Conservation (phyloP, 2,888 invertebrate genomes). For the Agrotis clavis region DNA sequence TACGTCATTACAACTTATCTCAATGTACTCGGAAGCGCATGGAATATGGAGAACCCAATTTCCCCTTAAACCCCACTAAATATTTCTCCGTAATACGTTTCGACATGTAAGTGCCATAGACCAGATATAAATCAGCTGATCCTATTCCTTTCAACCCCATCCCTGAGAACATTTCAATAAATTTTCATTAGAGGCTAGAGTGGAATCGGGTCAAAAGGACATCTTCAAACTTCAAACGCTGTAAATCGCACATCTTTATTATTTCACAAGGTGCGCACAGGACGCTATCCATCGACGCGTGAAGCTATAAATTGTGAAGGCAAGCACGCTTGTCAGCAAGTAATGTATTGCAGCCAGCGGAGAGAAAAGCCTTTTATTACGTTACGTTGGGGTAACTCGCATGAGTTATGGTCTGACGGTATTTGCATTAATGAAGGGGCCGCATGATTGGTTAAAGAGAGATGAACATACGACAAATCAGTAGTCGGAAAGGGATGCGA, state of each 20-base stretch:
- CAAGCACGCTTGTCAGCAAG: conserved; percentile 65
- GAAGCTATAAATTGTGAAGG: conserved; percentile 63
- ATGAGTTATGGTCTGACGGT: conserved; percentile 68
- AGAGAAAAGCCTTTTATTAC: conserved; percentile 61
- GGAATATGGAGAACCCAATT: conserved; percentile 27
- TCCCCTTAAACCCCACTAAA: conserved; percentile 32
- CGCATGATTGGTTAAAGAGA: conserved; percentile 58
- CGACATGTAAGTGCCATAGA: conserved; percentile 32
- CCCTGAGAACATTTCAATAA: conserved; percentile 45
- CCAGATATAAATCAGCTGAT: conserved; percentile 51
- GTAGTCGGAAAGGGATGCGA: conserved; percentile 39
- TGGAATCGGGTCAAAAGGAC: conserved; percentile 46
- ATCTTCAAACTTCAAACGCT: conserved; percentile 47
- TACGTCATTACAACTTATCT: conserved; percentile 4
- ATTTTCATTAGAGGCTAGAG: conserved; percentile 49
- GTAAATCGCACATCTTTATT: conserved; percentile 54
- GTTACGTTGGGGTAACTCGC: conserved; percentile 62
- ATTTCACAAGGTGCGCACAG: conserved; percentile 54
- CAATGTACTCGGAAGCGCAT: not conserved
- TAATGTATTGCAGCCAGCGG: conserved; percentile 64
- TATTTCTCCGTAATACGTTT: conserved; percentile 39
- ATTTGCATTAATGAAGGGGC: conserved; percentile 71
- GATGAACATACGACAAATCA: conserved; percentile 30
- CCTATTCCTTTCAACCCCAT: conserved; percentile 41
- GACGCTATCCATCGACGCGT: conserved; percentile 66